Evolutionary conservation across 2,797 vertebrate species (phyloP), one percentile per base, ranked within the genome.

Genomic region (Pelobates cultripes): DNA sequence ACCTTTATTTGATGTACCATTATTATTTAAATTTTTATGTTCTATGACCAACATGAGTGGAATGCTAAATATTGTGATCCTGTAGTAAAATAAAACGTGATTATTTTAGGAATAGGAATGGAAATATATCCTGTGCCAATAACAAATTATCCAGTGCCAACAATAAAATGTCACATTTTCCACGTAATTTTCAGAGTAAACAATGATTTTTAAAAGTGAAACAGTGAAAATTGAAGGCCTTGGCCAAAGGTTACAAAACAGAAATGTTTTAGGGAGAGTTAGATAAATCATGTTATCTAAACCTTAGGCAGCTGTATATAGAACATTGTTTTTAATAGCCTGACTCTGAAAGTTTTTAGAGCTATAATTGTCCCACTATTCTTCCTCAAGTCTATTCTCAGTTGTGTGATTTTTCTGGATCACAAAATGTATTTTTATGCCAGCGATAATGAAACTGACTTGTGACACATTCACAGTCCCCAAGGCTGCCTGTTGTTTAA

Each of bases 341-440:
- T 71, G 57, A 71, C 67, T 17, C 55, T 81, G 44, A 76, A 63
- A 3, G 43, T 53, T 76, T 76, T 28, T 71, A 40, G 53, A 64
- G 60, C 57, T 71, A 81, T 60, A 76, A 71, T 64, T 76, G 47
- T 75, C 73, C 42, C 40, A 14, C 67, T 75, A 81, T 70, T 64
- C 43, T 51, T 61, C 42, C 43, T 28, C 10, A 51, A 60, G 43
- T 47, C 55, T 81, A 81, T 75, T 75, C 75, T 81, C 61, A 76
- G 73, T 15, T 75, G 8, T 17, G 41, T 70, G 66, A 75, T 57
- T 70, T 70, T 68, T 70, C 14, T 45, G 14, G 68, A 70, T 70
- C 43, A 17, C 43, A 17, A 45, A 68, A 7, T 6, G 4, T 70
- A 51, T 70, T 78, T 78, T 78, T 70, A 60, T 70, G 55, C 43